A percentile compares a stretch with the other conserved stretches of the same genome.
phyloP scores from a whole-genome alignment of 1,140 invertebrate species.

The Pseudomyrmex pallidus region DNA sequence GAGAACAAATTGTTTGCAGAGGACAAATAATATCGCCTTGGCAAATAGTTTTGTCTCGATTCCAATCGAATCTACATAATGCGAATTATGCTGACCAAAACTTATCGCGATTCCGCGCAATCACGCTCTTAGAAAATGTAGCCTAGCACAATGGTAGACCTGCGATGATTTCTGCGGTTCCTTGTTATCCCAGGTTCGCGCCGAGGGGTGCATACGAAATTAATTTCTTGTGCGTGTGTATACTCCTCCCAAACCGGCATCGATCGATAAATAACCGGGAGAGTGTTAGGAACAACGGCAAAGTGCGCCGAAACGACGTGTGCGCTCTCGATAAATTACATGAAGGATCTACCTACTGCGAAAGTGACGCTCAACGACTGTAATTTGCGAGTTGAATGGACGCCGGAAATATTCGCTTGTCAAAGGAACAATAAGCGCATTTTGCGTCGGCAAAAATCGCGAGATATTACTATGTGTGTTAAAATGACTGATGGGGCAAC shows the following conservation, averaged over 20 bases:
- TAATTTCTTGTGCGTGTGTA: slow-evolving; percentile 68
- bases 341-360: slow-evolving; percentile 30
- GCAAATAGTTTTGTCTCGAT: background rate
- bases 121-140: slow-evolving; percentile 39
- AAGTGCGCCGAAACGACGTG: slow-evolving; percentile 62
- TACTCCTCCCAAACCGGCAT: slow-evolving; percentile 5
- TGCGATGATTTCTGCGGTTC: slow-evolving; percentile 60
- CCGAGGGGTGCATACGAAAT: slow-evolving; percentile 74
- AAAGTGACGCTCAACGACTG: slow-evolving; percentile 25
- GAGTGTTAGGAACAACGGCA: slow-evolving; percentile 39
- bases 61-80: background rate
- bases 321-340: slow-evolving; percentile 63
- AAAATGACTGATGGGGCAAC: background rate
- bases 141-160: slow-evolving; percentile 39
- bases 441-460: background rate
- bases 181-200: slow-evolving; percentile 58
- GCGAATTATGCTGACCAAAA: slow-evolving; percentile 12
- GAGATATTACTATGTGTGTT: background rate
- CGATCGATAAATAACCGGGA: slow-evolving; percentile 59
- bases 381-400: slow-evolving; percentile 1
- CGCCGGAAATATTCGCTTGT: slow-evolving; percentile 15
- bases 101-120: slow-evolving; percentile 15
- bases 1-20: no score
- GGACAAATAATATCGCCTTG: background rate
- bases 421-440: background rate